Evolutionary conservation across 1,140 invertebrate genomes (phyloP).

Genomic region (Megalonaias nervosa): DNA sequence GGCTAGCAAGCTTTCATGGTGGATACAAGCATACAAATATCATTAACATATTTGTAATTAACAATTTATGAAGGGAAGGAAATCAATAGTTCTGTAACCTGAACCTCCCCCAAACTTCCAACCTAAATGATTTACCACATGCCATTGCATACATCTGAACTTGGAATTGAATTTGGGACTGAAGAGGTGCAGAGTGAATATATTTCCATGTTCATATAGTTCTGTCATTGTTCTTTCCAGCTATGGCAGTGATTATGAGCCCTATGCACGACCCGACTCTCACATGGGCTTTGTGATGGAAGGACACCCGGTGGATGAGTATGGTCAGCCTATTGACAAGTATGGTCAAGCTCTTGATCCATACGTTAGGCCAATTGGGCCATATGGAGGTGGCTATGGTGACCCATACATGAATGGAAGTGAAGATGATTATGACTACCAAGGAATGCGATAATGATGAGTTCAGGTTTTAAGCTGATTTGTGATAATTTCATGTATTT

Average conservation of each 20-base stretch:
- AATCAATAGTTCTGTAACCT: too few species aligned
- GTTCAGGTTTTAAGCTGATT: constrained; percentile 6
- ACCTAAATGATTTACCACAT: too few species aligned
- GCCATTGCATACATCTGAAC: too few species aligned
- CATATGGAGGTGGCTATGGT: constrained; percentile 20
- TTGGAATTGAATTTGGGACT: too few species aligned
- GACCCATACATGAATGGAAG: neutral
- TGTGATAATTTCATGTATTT: constrained; percentile 4
- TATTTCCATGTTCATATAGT: neutral
- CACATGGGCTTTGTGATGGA: constrained; percentile 62
- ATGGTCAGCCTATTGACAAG: constrained; percentile 39
- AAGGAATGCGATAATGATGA: constrained; percentile 4
- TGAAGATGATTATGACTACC: constrained; percentile 13
- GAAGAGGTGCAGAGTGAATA: neutral
- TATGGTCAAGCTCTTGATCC: constrained; percentile 42
- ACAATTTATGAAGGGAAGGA: too few species aligned
- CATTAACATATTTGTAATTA: too few species aligned
- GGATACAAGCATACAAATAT: too few species aligned
- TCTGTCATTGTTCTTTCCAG: constrained; percentile 27
- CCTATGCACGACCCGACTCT: constrained; percentile 64
- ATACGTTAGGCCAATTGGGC: constrained; percentile 31
- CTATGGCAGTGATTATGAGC: constrained; percentile 62
- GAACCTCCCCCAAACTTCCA: too few species aligned
- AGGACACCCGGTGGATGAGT: constrained; percentile 50
- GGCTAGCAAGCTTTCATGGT: too few species aligned